A percentile compares a stretch with the other conserved stretches of the same genome.
Conservation (phyloP, 2,888 invertebrate species). For the Penaeus monodon region DNA sequence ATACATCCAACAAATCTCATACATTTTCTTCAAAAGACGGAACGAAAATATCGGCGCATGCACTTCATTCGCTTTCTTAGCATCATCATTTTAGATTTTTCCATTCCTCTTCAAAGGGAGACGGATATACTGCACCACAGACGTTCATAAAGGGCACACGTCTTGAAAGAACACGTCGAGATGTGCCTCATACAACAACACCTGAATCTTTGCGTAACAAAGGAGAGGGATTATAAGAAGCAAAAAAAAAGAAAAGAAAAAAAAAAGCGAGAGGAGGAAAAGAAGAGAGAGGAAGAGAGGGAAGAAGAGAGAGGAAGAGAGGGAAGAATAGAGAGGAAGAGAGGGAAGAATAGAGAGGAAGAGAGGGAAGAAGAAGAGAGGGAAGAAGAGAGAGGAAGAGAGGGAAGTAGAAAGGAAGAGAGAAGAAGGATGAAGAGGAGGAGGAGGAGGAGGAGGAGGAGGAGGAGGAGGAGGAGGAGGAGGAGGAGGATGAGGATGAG, state of each 20-base stretch:
- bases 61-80: no score
- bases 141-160: no score
- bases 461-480: neutral
- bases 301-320: neutral
- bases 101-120: no score
- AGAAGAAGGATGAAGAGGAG: neutral
- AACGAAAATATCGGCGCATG: no score
- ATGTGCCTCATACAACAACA: no score
- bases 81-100: no score
- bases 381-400: neutral
- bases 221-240: neutral
- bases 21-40: no score
- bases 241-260: neutral
- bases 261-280: neutral
- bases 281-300: neutral
- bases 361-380: neutral
- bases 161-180: no score
- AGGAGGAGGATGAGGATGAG: neutral
- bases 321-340: neutral
- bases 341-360: neutral
- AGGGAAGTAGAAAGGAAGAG: neutral
- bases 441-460: neutral
- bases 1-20: no score
- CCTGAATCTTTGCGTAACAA: no score
- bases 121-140: no score